Evolutionary conservation across 2,888 invertebrate genomes (phyloP).

Genomic region (Chirona hameri): DNA sequence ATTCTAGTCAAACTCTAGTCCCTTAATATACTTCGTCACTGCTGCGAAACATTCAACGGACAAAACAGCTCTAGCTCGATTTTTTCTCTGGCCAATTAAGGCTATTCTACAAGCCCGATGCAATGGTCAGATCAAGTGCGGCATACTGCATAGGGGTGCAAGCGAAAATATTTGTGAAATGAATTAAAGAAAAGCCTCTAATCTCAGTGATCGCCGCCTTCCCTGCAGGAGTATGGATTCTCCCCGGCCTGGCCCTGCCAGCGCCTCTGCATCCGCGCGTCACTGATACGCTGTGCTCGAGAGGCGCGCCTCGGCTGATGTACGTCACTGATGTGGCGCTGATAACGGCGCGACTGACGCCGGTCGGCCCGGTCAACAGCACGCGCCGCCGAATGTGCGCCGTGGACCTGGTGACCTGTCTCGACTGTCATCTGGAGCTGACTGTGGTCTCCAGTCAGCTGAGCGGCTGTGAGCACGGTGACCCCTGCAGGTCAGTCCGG

Average conservation of each 20-base stretch:
- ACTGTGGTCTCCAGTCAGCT: conserved; percentile 51
- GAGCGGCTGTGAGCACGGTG: conserved; percentile 48
- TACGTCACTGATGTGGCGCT: background rate
- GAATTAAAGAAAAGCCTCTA: too few relatives aligned
- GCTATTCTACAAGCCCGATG: too few relatives aligned
- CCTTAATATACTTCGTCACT: too few relatives aligned
- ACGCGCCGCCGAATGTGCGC: conserved; percentile 55
- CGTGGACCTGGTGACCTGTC: conserved; percentile 64
- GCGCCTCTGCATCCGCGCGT: background rate
- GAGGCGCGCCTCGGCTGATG: background rate
- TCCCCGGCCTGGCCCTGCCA: background rate
- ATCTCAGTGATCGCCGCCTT: background rate
- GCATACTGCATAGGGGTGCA: too few relatives aligned
- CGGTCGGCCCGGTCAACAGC: background rate
- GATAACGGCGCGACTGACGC: background rate
- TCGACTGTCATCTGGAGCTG: conserved; percentile 61
- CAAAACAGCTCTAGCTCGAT: too few relatives aligned
- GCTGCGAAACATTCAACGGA: too few relatives aligned
- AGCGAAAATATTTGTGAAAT: too few relatives aligned
- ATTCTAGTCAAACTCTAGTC: too few relatives aligned
- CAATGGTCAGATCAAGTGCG: too few relatives aligned
- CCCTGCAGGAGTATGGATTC: background rate
- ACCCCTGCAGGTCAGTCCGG: conserved; percentile 50
- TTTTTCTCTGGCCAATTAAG: too few relatives aligned
- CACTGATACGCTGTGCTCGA: background rate